Base-by-base conservation (phyloP, 2,113 vertebrate species). In the Alligator mississippiensis region DNA sequence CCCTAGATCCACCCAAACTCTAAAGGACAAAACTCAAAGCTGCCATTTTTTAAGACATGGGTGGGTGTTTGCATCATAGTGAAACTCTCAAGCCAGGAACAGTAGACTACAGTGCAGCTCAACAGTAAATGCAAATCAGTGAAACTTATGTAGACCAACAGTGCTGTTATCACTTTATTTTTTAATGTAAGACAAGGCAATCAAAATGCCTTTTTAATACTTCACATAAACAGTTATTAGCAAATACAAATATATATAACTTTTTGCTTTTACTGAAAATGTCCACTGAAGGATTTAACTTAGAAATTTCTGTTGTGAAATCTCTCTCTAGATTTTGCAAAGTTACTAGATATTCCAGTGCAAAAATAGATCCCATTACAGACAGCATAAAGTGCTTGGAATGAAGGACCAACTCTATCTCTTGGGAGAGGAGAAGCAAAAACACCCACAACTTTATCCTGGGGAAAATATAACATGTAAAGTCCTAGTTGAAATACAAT, bases 381-480 rank as follows among this genome's bases (percentile, higher is more conserved):
- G 97, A 98, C 89, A 98, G 98, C 97, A 96, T 99, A 99, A 99
- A 99, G 99, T 99, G 98, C 98, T 98, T 98, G 97, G 98, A 98
- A 98, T 98, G 90, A 98, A 98, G 97, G 96, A 97, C 96, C 96
- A 95, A 97, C 95, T 95, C 85, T 93, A 94, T 95, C 95, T 96
- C 90, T 93, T 58, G 66, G 81, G 88, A 77, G 89, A 95, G 80
- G 94, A 97, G 96, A 97, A 97, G 95, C 95, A 96, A 74, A 77
- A 94, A 93, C 47, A 47, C 93, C 96, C 87, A 96, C 93, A 90
- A 76, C 89, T 95, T 97, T 93, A 93, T 91, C 96, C 87, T 90
- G 92, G 94, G 95, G 79, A 88, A 97, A 84, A 95, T 96, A 93
- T 55, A 91, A 82, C 77, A 95, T 22, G 62, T 76, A 76, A 47